phyloP scores from a whole-genome alignment of 37 sponge, comb jelly and placozoan species.

The Chondrilla cf. caribensis region DNA sequence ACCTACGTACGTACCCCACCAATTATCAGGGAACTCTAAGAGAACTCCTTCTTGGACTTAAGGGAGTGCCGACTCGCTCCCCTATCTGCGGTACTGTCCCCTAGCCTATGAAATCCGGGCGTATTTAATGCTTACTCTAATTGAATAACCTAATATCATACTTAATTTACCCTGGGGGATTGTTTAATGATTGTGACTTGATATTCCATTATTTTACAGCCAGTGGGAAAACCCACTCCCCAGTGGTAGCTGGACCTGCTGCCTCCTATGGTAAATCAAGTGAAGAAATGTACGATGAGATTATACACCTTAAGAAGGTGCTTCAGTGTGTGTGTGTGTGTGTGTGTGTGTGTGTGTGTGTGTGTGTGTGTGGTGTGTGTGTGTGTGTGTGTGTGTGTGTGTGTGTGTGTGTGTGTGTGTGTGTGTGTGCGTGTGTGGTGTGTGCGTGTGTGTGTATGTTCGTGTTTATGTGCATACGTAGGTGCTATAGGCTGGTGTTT shows the following conservation, averaged over 20 bases:
- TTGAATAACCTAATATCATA: too few relatives aligned
- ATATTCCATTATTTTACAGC: too few relatives aligned
- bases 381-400: background rate
- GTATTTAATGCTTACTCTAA: too few relatives aligned
- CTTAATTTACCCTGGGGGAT: too few relatives aligned
- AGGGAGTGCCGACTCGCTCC: too few relatives aligned
- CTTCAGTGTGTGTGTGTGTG: background rate
- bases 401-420: background rate
- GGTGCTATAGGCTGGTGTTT: background rate
- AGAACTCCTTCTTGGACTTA: too few relatives aligned
- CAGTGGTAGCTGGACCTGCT: constrained; percentile 3
- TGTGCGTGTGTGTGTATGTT: background rate
- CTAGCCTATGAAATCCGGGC: too few relatives aligned
- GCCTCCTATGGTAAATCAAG: constrained; percentile 17
- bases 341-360: background rate
- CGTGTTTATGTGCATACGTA: background rate
- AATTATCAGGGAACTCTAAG: too few relatives aligned
- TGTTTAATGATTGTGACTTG: too few relatives aligned
- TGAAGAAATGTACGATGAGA: constrained; percentile 27
- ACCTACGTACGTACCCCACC: too few relatives aligned
- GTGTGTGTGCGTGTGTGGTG: too few relatives aligned
- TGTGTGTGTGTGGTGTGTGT: background rate
- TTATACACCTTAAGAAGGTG: constrained; percentile 11
- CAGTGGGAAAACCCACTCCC: background rate
- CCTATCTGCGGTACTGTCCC: too few relatives aligned